A percentile compares a stretch with the other conserved stretches of the same genome.
Conservation (phyloP, 2,888 invertebrate genomes). For the Heterodera filipjevi region DNA sequence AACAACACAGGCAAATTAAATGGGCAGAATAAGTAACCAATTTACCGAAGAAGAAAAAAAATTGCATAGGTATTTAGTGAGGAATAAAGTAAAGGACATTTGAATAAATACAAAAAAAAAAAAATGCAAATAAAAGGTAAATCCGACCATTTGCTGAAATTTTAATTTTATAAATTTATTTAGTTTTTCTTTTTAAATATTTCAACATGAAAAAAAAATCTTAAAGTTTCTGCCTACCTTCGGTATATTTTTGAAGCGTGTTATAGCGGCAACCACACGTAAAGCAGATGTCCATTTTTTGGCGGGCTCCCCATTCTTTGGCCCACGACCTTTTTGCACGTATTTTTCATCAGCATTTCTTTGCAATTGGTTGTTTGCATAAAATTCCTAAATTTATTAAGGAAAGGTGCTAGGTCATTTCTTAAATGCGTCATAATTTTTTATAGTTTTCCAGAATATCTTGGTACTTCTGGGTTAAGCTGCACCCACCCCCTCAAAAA, state of each 20-base stretch:
- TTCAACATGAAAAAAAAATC: neutral
- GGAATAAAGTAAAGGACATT: neutral
- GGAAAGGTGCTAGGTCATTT: neutral
- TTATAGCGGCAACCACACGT: conserved; percentile 57
- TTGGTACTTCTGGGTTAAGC: no score
- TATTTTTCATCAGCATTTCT: neutral
- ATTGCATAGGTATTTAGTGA: no score
- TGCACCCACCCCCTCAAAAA: no score
- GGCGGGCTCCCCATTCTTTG: neutral
- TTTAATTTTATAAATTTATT: neutral
- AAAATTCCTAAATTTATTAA: neutral
- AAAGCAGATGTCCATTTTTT: conserved; percentile 61
- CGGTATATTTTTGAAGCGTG: conserved; percentile 55
- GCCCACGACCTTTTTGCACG: neutral
- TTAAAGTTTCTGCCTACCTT: conserved; percentile 16
- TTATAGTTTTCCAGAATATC: no score
- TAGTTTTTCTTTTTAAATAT: neutral
- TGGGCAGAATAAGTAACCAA: neutral
- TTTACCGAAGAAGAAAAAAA: neutral
- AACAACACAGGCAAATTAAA: neutral
- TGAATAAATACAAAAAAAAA: neutral
- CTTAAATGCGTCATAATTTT: no score
- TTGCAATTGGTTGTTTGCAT: neutral
- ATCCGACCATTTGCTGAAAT: neutral
- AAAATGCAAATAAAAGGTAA: neutral